These are phyloP conservation scores for Stichodactyla mertensii DNA, from an alignment of 64 coral and sea anemone species.

Conservation along the genomic window DNA sequence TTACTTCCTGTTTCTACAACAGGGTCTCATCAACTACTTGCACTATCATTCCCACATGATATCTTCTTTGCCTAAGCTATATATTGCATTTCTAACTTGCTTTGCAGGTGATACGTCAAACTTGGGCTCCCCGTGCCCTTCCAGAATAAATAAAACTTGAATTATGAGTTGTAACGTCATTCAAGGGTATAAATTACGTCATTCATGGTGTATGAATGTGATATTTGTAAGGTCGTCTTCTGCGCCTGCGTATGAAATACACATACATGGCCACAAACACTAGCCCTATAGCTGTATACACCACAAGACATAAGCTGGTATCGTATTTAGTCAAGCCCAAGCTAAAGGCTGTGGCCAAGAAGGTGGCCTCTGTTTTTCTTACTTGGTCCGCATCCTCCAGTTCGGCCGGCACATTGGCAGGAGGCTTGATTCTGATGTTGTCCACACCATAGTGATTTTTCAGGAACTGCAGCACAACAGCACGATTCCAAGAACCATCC, in stretches of 20 bases:
- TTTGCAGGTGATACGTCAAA: too few relatives aligned
- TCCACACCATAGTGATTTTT: slow-evolving; percentile 83
- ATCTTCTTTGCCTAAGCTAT: too few relatives aligned
- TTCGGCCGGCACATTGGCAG: slow-evolving; percentile 30
- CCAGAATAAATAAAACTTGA: not conserved
- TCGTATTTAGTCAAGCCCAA: slow-evolving; percentile 76
- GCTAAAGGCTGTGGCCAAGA: slow-evolving; percentile 36
- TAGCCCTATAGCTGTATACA: slow-evolving; percentile 65
- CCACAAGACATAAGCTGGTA: slow-evolving; percentile 88
- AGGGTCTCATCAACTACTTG: too few relatives aligned
- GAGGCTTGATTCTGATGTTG: slow-evolving; percentile 71
- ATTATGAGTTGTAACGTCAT: not conserved
- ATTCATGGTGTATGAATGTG: slow-evolving; percentile 76
- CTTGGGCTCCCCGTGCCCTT: not conserved
- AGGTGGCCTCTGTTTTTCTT: slow-evolving; percentile 52
- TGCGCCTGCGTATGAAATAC: slow-evolving; percentile 80
- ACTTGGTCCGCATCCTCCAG: slow-evolving; percentile 81
- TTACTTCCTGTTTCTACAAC: too few relatives aligned
- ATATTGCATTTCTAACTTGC: too few relatives aligned
- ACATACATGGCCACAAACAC: slow-evolving; percentile 80
- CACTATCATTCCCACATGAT: too few relatives aligned
- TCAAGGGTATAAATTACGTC: not conserved
- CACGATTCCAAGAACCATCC: slow-evolving; percentile 62
- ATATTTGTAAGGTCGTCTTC: slow-evolving; percentile 50
- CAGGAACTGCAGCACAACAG: slow-evolving; percentile 74